Evolutionary conservation across 2,888 invertebrate species (phyloP).

Genomic region (Ormyrus nitidulus): DNA sequence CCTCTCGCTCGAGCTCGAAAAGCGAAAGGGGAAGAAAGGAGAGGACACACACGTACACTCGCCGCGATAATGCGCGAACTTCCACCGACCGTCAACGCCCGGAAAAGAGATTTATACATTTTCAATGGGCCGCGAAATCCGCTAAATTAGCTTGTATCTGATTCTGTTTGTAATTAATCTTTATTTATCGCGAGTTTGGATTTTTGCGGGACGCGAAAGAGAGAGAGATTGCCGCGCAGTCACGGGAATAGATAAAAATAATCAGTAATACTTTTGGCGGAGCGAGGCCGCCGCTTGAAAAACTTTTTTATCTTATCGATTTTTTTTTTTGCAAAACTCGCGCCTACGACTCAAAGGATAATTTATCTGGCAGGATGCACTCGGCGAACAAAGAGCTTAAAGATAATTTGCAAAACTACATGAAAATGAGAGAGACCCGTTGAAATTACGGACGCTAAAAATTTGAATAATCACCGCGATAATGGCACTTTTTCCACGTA

Average conservation of each 20-base stretch:
- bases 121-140: neutral
- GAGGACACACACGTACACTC: slow-evolving; percentile 11
- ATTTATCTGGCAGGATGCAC: slow-evolving; percentile 49
- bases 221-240: neutral
- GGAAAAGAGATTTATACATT: slow-evolving; percentile 1
- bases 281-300: neutral
- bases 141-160: neutral
- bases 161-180: slow-evolving; percentile 17
- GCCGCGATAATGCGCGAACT: slow-evolving; percentile 46
- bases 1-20: neutral
- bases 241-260: slow-evolving; percentile 35
- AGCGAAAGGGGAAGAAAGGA: slow-evolving; percentile 12
- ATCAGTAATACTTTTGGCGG: slow-evolving; percentile 17
- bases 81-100: slow-evolving; percentile 28
- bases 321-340: slow-evolving; percentile 22
- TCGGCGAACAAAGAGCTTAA: slow-evolving; percentile 14
- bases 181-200: neutral
- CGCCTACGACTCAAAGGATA: slow-evolving; percentile 21
- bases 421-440: neutral
- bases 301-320: slow-evolving; percentile 51
- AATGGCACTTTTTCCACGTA: neutral
- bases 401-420: slow-evolving; percentile 30
- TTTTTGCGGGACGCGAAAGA: neutral
- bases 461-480: neutral
- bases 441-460: neutral